Conservation (phyloP, 2,113 vertebrate genomes). For the Coturnix japonica region DNA sequence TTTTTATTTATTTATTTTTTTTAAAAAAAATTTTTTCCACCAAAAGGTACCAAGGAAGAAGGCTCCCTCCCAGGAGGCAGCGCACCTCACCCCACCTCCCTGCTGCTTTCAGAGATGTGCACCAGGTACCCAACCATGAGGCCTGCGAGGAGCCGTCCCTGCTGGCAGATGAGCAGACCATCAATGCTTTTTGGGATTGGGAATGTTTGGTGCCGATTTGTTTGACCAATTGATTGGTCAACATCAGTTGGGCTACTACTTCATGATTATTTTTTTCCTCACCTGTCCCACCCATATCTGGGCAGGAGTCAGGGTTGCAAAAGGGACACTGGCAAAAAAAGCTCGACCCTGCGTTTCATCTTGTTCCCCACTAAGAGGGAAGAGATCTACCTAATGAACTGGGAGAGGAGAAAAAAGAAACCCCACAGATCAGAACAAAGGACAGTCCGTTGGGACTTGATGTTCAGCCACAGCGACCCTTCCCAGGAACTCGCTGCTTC, state of each 20-base stretch:
- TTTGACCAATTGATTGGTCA: no score
- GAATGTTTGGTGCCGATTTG: not conserved
- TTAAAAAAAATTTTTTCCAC: not conserved
- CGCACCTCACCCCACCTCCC: not conserved
- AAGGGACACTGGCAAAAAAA: not conserved
- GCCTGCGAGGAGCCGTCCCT: not conserved
- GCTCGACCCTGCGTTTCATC: not conserved
- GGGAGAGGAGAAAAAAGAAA: conserved; percentile 17
- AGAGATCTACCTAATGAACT: not conserved
- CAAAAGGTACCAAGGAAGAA: not conserved
- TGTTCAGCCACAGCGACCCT: conserved; percentile 34
- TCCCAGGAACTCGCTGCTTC: not conserved
- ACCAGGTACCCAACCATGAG: not conserved
- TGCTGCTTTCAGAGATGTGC: conserved; percentile 4
- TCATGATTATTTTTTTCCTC: not conserved
- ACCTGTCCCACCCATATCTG: not conserved
- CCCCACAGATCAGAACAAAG: conserved; percentile 30
- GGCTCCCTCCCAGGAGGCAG: conserved; percentile 12
- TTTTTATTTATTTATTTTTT: no score
- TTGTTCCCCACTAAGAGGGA: not conserved
- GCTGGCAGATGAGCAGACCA: not conserved
- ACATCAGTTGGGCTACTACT: not conserved
- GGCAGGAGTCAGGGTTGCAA: not conserved
- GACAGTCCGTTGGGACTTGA: conserved; percentile 53
- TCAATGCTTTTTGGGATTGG: not conserved